These are phyloP conservation scores for Lypha dubia DNA, from an alignment of 2,888 invertebrate species.

Conservation along the genomic window DNA sequence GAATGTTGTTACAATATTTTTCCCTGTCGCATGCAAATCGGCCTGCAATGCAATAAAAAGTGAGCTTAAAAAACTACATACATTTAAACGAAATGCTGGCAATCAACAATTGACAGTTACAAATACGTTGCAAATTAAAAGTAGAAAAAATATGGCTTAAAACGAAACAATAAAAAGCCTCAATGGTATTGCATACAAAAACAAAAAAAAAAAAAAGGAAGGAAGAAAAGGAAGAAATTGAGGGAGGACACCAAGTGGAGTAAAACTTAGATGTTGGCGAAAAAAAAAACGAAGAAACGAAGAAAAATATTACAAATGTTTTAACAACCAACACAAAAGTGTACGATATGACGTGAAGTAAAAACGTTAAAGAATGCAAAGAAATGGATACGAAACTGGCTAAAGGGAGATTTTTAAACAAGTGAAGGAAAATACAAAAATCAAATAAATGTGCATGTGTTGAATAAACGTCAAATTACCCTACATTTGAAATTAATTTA, in stretches of 20 bases:
- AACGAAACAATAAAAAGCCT: conserved; percentile 10
- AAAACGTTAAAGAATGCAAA: conserved; percentile 41
- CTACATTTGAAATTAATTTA: background rate
- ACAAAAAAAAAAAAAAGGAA: too few relatives aligned
- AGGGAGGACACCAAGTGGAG: background rate
- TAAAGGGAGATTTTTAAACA: conserved; percentile 57
- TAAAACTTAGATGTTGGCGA: conserved; percentile 61
- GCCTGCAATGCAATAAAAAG: conserved; percentile 56
- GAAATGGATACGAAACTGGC: conserved; percentile 68
- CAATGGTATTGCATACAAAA: background rate
- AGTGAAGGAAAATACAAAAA: background rate
- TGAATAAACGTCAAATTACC: background rate
- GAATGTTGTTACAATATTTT: conserved; percentile 47
- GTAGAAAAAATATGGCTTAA: conserved; percentile 56
- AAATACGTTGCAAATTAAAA: conserved; percentile 73
- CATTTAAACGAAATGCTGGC: conserved; percentile 60
- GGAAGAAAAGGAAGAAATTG: too few relatives aligned
- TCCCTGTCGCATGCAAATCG: conserved; percentile 52
- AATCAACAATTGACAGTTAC: conserved; percentile 74
- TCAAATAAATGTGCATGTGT: background rate
- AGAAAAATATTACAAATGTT: conserved; percentile 66
- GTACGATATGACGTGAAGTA: too few relatives aligned
- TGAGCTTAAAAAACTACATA: conserved; percentile 60
- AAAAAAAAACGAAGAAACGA: conserved; percentile 48
- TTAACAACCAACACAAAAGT: conserved; percentile 57